phyloP scores from a whole-genome alignment of 1,140 invertebrate species.

The Formica exsecta region DNA sequence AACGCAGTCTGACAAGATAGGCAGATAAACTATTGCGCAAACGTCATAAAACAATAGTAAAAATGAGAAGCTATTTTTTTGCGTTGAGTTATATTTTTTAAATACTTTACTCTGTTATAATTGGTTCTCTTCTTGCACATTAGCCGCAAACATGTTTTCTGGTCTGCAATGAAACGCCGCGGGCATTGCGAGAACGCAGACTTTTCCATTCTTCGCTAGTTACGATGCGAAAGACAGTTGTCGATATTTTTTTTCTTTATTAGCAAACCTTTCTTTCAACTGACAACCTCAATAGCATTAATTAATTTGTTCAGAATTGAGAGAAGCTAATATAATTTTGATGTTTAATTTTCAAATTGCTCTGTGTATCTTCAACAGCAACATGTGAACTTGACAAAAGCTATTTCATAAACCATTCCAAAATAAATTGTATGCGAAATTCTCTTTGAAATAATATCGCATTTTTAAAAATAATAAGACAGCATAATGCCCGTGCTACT shows the following conservation, averaged over 20 bases:
- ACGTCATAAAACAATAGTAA: conserved; percentile 1
- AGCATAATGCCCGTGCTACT: not conserved
- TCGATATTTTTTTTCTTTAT: conserved; percentile 6
- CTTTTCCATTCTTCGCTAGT: conserved; percentile 30
- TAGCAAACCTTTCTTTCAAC: not conserved
- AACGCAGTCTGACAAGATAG: not conserved
- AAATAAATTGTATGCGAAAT: not conserved
- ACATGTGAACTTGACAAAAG: not conserved
- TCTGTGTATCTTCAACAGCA: not conserved
- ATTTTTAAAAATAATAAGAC: not conserved
- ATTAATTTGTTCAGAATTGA: not conserved
- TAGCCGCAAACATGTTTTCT: conserved; percentile 43
- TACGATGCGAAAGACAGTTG: conserved; percentile 8
- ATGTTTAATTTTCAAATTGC: not conserved
- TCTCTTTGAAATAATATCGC: not conserved
- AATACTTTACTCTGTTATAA: conserved; percentile 56
- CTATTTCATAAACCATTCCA: not conserved
- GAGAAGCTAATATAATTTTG: not conserved
- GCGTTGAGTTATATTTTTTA: conserved; percentile 33
- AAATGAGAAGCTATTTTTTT: conserved; percentile 29
- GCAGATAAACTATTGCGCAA: conserved; percentile 12
- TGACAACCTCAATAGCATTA: not conserved
- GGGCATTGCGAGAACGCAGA: conserved; percentile 8
- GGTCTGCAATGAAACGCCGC: conserved; percentile 32
- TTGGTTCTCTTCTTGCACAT: conserved; percentile 23